phyloP scores from a whole-genome alignment of 2,888 invertebrate genomes.

The Scaptomyza caliginosa region DNA sequence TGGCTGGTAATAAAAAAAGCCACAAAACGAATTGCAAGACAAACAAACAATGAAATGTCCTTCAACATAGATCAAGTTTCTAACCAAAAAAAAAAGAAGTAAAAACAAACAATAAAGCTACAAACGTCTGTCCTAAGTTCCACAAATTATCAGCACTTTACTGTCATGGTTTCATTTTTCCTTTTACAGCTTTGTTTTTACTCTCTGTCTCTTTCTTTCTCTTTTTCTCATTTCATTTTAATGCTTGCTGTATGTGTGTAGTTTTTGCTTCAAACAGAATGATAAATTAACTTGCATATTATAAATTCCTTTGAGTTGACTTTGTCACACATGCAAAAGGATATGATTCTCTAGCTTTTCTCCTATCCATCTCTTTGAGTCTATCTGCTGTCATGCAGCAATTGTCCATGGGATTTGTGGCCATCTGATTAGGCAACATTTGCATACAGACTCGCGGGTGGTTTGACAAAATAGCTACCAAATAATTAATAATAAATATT shows the following conservation, averaged over 20 bases:
- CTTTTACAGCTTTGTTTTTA: neutral
- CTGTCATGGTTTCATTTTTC: slow-evolving; percentile 34
- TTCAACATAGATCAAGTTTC: slow-evolving; percentile 48
- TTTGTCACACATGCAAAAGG: slow-evolving; percentile 50
- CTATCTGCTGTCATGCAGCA: slow-evolving; percentile 35
- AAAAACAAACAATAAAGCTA: slow-evolving; percentile 17
- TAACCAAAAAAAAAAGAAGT: slow-evolving; percentile 9
- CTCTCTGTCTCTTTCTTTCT: neutral
- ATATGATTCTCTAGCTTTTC: neutral
- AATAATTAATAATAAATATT: too few species aligned
- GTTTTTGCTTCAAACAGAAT: slow-evolving; percentile 50
- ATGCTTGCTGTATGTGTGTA: slow-evolving; percentile 22
- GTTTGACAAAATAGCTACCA: neutral
- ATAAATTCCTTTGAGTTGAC: slow-evolving; percentile 72
- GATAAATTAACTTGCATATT: slow-evolving; percentile 70
- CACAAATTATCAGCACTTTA: slow-evolving; percentile 71
- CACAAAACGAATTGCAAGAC: slow-evolving; percentile 43
- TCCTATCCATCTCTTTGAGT: too few species aligned
- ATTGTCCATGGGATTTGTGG: slow-evolving; percentile 63
- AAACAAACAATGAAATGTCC: slow-evolving; percentile 36
- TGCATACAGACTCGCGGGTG: slow-evolving; percentile 55
- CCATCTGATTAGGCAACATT: slow-evolving; percentile 56
- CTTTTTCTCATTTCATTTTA: slow-evolving; percentile 6
- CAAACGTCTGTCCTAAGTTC: slow-evolving; percentile 20
- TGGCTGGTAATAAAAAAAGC: slow-evolving; percentile 46